Evolutionary conservation across 2,888 invertebrate genomes (phyloP).

Genomic region (Caenorhabditis sp.): DNA sequence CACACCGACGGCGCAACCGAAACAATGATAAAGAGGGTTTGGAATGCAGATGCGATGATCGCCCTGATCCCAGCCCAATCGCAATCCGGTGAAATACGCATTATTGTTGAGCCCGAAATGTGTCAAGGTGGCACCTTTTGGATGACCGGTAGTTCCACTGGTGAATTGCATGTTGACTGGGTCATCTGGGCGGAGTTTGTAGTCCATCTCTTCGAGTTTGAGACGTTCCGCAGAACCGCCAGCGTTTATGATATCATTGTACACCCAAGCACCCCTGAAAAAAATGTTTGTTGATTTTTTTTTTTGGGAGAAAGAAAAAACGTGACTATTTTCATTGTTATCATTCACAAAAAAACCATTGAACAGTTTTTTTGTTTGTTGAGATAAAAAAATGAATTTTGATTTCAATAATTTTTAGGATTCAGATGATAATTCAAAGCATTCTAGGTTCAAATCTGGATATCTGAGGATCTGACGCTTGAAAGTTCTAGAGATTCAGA

Average conservation of each 20-base stretch:
- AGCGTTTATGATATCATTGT: constrained; percentile 72
- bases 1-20: constrained; percentile 79
- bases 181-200: constrained; percentile 77
- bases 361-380: too few species aligned
- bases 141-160: constrained; percentile 81
- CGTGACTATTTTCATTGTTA: neutral
- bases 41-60: constrained; percentile 59
- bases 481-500: too few species aligned
- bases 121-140: constrained; percentile 78
- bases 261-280: constrained; percentile 73
- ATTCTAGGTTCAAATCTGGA: too few species aligned
- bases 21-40: constrained; percentile 77
- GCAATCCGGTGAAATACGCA: constrained; percentile 77
- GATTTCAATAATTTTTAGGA: neutral
- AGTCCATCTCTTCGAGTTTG: constrained; percentile 74
- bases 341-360: too few species aligned
- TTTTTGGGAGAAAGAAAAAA: neutral
- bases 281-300: too few species aligned
- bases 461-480: too few species aligned
- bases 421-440: too few species aligned
- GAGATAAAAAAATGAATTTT: neutral
- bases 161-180: constrained; percentile 78
- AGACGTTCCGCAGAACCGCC: constrained; percentile 69
- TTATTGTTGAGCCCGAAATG: constrained; percentile 83
- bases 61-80: constrained; percentile 72